These are phyloP conservation scores for Liolophura sinensis DNA, from an alignment of 1,140 invertebrate species.

Conservation along the genomic window DNA sequence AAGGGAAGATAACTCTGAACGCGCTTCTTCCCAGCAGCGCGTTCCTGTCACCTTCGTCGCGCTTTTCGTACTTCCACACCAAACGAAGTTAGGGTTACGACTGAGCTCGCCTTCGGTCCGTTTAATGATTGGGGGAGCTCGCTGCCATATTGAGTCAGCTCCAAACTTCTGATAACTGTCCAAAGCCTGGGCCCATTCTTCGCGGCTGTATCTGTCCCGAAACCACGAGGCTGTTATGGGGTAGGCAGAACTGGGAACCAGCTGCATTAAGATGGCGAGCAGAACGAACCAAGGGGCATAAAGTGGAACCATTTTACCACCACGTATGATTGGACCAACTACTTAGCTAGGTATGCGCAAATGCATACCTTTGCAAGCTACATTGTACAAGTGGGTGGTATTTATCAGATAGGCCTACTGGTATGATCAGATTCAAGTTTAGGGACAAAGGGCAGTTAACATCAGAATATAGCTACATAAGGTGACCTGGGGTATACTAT, in stretches of 20 bases:
- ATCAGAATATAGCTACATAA: too few relatives aligned
- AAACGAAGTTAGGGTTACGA: slow-evolving; percentile 22
- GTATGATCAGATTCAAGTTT: too few relatives aligned
- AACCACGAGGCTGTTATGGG: slow-evolving; percentile 38
- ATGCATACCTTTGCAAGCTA: too few relatives aligned
- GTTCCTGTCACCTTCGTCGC: slow-evolving; percentile 9
- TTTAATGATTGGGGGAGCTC: slow-evolving; percentile 24
- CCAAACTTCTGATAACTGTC: slow-evolving; percentile 24
- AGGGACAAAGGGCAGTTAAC: too few relatives aligned
- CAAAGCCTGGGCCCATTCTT: slow-evolving; percentile 28
- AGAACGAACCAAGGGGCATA: too few relatives aligned
- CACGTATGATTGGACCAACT: too few relatives aligned
- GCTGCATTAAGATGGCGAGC: too few relatives aligned
- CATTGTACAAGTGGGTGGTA: too few relatives aligned
- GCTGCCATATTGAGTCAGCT: slow-evolving; percentile 30
- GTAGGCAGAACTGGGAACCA: slow-evolving; percentile 18
- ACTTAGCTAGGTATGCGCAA: too few relatives aligned
- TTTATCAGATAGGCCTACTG: too few relatives aligned
- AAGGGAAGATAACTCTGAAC: slow-evolving; percentile 18
- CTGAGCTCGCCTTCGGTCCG: slow-evolving; percentile 20
- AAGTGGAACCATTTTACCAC: too few relatives aligned
- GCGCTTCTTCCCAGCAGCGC: slow-evolving; percentile 32
- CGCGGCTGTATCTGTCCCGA: slow-evolving; percentile 25
- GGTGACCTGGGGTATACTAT: too few relatives aligned
- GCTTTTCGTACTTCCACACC: slow-evolving; percentile 25